Conservation (phyloP, 2,888 invertebrate species). For the Apotomis capreana region DNA sequence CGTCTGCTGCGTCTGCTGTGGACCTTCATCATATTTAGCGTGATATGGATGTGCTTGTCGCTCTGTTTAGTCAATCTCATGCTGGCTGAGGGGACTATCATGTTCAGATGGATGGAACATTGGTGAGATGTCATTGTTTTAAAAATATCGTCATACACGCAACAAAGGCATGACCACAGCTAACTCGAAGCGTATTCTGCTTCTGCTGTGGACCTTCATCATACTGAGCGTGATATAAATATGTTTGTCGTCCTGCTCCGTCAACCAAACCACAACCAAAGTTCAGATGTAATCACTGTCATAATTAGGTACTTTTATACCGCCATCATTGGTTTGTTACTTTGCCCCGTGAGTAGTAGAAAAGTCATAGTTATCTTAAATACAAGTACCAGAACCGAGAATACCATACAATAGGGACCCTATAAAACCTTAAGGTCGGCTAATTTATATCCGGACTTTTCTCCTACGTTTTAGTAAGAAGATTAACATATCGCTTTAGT, state of each 20-base stretch:
- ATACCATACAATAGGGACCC: too few relatives aligned
- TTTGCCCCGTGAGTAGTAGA: too few relatives aligned
- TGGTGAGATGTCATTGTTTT: constrained; percentile 66
- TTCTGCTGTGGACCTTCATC: constrained; percentile 89
- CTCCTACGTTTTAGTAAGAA: too few relatives aligned
- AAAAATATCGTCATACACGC: too few relatives aligned
- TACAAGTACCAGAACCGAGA: too few relatives aligned
- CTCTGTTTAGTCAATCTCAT: constrained; percentile 86
- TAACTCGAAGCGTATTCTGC: constrained; percentile 87
- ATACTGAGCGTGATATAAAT: constrained; percentile 88
- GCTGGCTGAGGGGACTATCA: constrained; percentile 84
- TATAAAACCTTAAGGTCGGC: too few relatives aligned
- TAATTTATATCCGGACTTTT: too few relatives aligned
- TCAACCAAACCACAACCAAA: too few relatives aligned
- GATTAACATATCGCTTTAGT: constrained; percentile 57
- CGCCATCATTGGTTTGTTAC: too few relatives aligned
- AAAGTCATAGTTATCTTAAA: too few relatives aligned
- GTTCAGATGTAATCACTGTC: constrained; percentile 78
- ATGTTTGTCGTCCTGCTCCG: constrained; percentile 85
- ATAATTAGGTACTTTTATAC: too few relatives aligned
- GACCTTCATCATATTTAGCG: constrained; percentile 87
- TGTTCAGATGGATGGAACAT: constrained; percentile 85
- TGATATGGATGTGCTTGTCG: constrained; percentile 88
- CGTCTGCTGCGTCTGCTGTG: constrained; percentile 88
- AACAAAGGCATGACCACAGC: constrained; percentile 79